Evolutionary conservation across 2,888 invertebrate genomes (phyloP).

Genomic region (Megaustenia siamemsis): DNA sequence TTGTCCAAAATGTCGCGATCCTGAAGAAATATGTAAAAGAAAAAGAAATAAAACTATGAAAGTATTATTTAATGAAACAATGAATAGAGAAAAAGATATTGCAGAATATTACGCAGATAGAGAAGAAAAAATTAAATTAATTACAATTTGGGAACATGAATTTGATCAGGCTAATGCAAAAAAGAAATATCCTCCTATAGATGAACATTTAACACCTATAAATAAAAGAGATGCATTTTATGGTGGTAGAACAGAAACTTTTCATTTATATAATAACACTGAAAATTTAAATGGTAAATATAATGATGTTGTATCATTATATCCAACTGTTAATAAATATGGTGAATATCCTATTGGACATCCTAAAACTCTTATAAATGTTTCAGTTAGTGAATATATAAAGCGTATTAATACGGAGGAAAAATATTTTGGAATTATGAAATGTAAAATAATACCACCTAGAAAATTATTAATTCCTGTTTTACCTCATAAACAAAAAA

Average conservation of each 20-base stretch:
- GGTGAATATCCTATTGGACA: not conserved
- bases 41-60: conserved; percentile 9
- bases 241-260: conserved; percentile 7
- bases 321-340: conserved; percentile 8
- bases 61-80: not conserved
- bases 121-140: not conserved
- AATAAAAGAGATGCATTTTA: conserved; percentile 20
- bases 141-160: conserved; percentile 9
- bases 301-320: not conserved
- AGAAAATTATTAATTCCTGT: conserved; percentile 10
- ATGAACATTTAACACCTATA: not conserved
- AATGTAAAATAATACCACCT: conserved; percentile 5
- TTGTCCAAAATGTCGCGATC: not conserved
- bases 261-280: conserved; percentile 20
- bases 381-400: not conserved
- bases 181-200: not conserved
- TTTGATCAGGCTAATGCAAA: no score
- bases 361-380: not conserved
- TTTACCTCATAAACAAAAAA: conserved; percentile 4
- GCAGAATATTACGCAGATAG: not conserved
- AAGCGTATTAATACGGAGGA: not conserved
- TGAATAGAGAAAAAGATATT: conserved; percentile 2
- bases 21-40: conserved; percentile 5
- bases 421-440: conserved; percentile 5
- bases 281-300: not conserved